Base-by-base conservation (phyloP, 1,140 invertebrate genomes). In the Aphaenogaster ashmeadi region DNA sequence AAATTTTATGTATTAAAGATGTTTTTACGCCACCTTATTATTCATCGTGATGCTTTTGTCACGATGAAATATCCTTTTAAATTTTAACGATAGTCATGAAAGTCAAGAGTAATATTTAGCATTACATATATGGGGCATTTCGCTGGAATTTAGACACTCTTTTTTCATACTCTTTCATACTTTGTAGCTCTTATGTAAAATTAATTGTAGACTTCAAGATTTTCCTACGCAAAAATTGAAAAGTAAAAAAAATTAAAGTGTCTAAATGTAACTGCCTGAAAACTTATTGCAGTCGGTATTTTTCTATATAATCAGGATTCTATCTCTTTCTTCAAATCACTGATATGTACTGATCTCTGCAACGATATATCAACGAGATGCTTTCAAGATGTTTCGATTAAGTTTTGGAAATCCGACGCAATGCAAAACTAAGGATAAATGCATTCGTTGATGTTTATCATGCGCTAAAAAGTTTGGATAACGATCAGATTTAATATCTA, bases 351-450 rank as follows among this genome's bases (percentile, higher is more conserved):
- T 81, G 56, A 89, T 86, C 58, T 79, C 64, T 85, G 89, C 78
- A 90, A 90, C 87, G 81, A 91, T 88, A 67, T 41, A 52, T 58
- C 89, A 86, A 91, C 80, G 75, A 86, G 33, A 83, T 13, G 15
- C 13, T 52, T 74, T 84, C 33, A 44, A 54, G 44, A 69, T 77
- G 44, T 58, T 72, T 79, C 13, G 15, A 54, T 18, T 67, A 15
- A 67, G 21, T 41, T 58, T 86, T 79, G 6, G 38, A 52, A 47
- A 67, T 52, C 13, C n/a, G 9, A 50, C 38, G 33, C 8, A 74
- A 83, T 36, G 67, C 44, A 44, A 60, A 83, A 33, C 3, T 47
- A 27, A 84, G 18, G 13, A 27, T 21, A 41, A 56, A 56, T 47
- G 41, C 52, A 83, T 74, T 50, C 36, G 69, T 83, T 58, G 27